A percentile compares a stretch with the other conserved stretches of the same genome.
Evolutionary conservation across 2,113 vertebrate genomes (phyloP).

Genomic region (Neopipo cinnamomea): DNA sequence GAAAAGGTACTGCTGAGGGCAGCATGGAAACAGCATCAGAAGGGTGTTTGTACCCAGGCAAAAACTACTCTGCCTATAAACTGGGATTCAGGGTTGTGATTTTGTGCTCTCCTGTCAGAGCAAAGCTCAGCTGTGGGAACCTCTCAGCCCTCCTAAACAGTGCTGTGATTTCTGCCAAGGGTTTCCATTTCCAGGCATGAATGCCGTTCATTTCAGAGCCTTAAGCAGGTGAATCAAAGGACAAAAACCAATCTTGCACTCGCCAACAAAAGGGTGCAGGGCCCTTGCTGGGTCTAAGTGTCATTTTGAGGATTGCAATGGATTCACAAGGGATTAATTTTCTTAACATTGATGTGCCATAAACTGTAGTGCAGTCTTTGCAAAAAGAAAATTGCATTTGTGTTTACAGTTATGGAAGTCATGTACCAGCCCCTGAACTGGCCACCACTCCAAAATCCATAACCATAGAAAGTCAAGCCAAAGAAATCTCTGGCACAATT

Average conservation of each 20-base stretch:
- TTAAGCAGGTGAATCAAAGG: background rate
- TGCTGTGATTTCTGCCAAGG: background rate
- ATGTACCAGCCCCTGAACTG: background rate
- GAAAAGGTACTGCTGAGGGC: background rate
- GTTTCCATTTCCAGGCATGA: background rate
- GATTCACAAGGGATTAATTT: background rate
- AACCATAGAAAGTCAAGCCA: background rate
- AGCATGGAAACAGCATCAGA: background rate
- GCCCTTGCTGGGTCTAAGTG: no score
- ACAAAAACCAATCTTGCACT: fast-evolving
- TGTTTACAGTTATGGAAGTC: background rate
- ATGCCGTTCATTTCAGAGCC: background rate
- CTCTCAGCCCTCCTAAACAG: background rate
- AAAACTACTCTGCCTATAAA: background rate
- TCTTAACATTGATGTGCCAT: background rate
- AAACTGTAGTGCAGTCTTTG: background rate
- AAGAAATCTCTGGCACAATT: background rate
- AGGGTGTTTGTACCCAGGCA: background rate
- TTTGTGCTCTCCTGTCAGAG: background rate
- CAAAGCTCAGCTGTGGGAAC: background rate
- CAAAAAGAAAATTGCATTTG: background rate
- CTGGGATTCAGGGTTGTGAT: background rate
- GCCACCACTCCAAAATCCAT: background rate
- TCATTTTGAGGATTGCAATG: background rate
- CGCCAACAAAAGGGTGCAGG: fast-evolving